Evolutionary conservation across 2,797 vertebrate genomes (phyloP).

Genomic region (Falco novaeseelandiae): DNA sequence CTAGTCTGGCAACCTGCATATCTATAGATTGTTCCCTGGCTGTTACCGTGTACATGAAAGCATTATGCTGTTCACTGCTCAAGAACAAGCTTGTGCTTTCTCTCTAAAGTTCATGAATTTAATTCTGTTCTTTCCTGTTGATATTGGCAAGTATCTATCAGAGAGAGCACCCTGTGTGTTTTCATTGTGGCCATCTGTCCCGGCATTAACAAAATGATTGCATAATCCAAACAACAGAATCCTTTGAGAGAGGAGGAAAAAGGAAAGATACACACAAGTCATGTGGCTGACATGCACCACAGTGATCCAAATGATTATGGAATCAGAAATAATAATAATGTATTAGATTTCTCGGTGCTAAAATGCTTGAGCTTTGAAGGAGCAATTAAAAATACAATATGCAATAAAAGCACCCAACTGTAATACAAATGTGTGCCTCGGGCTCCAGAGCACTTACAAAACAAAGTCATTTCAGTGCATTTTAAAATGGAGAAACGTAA

Average conservation of each 20-base stretch:
- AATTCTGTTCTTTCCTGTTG: slow-evolving; percentile 63
- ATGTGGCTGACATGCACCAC: neutral
- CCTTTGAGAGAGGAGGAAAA: slow-evolving; percentile 38
- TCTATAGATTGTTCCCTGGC: neutral
- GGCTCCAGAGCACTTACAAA: neutral
- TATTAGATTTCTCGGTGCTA: slow-evolving; percentile 22
- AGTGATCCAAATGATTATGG: slow-evolving; percentile 35
- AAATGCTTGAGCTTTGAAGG: neutral
- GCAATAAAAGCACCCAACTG: slow-evolving; percentile 6
- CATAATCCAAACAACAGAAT: slow-evolving; percentile 56
- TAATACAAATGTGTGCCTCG: neutral
- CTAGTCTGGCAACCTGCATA: neutral
- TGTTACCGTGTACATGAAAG: neutral
- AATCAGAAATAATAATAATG: slow-evolving; percentile 45
- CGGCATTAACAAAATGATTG: slow-evolving; percentile 53
- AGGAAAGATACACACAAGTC: neutral
- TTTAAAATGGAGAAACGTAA: neutral
- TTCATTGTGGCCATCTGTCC: slow-evolving; percentile 62
- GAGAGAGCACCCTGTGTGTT: slow-evolving; percentile 53
- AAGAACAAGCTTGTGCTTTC: neutral
- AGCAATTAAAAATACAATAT: slow-evolving; percentile 32
- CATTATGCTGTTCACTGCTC: neutral
- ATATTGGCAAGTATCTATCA: slow-evolving; percentile 53
- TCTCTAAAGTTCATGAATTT: slow-evolving; percentile 34
- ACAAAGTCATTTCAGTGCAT: neutral